Evolutionary conservation across 2,888 invertebrate species (phyloP).

Genomic region (Macroteleia sp.): DNA sequence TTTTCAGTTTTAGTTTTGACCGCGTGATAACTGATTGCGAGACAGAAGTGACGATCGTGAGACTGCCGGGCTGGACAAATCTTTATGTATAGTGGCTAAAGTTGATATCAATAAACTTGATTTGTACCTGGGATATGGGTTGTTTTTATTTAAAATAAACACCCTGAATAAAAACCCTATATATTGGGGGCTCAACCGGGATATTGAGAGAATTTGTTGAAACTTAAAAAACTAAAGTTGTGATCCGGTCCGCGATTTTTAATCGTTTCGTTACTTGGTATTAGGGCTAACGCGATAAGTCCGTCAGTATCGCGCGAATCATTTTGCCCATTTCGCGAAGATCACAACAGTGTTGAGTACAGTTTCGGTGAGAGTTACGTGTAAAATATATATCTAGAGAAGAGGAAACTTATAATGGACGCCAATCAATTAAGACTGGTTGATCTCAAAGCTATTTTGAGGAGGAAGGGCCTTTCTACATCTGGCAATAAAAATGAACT

Average conservation of each 20-base stretch:
- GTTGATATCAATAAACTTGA: no score
- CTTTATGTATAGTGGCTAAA: no score
- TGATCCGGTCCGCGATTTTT: neutral
- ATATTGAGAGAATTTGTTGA: neutral
- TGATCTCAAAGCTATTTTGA: neutral
- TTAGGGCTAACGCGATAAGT: neutral
- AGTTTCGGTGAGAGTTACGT: neutral
- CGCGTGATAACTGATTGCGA: no score
- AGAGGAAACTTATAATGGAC: neutral
- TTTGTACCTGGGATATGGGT: no score
- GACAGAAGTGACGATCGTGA: no score
- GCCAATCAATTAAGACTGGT: neutral
- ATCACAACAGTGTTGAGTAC: neutral
- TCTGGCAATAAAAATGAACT: constrained; percentile 1
- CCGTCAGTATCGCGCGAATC: no score
- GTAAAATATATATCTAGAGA: neutral
- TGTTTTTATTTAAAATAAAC: no score
- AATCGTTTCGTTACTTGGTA: neutral
- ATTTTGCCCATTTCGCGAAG: neutral
- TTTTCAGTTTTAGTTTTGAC: no score
- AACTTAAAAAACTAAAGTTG: no score
- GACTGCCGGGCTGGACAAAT: no score
- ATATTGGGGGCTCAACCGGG: neutral
- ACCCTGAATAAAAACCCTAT: neutral
- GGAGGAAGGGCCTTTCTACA: neutral